Percentiles rank a stretch among this genome's conserved stretches.
These are phyloP conservation scores for Neolamprologus longior DNA, from an alignment of 2,113 vertebrate species.

Conservation along the genomic window DNA sequence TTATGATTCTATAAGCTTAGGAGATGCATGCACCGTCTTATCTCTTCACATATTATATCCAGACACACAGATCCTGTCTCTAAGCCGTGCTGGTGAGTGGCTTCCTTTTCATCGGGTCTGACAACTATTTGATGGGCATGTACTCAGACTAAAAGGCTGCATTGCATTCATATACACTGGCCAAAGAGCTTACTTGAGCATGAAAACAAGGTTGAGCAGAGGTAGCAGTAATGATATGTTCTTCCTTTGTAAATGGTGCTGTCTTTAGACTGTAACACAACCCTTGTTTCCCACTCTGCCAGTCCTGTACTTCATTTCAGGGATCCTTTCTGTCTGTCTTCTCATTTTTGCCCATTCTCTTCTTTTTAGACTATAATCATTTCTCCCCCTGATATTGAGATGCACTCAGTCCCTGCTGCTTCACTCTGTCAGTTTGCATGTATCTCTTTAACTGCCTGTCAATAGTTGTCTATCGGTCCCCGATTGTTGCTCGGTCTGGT, in stretches of 20 bases:
- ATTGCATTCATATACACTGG: slow-evolving; percentile 19
- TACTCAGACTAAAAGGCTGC: slow-evolving; percentile 31
- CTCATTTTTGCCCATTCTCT: slow-evolving; percentile 3
- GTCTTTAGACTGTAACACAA: slow-evolving; percentile 17
- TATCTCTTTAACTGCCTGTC: slow-evolving; percentile 12
- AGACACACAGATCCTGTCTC: slow-evolving; percentile 29
- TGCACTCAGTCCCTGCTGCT: background rate
- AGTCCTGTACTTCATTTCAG: slow-evolving; percentile 22
- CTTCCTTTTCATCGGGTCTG: slow-evolving; percentile 42
- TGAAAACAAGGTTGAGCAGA: slow-evolving; percentile 37
- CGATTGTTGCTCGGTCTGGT: background rate
- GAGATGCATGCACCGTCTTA: slow-evolving; percentile 8
- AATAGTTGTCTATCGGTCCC: background rate
- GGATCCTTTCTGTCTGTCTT: slow-evolving; percentile 12
- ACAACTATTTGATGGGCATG: slow-evolving; percentile 31
- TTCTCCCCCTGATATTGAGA: slow-evolving; percentile 13
- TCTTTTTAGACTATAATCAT: slow-evolving; percentile 26
- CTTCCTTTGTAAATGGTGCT: slow-evolving; percentile 3
- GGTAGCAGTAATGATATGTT: slow-evolving; percentile 39
- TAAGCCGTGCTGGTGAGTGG: slow-evolving; percentile 14
- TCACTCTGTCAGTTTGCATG: background rate
- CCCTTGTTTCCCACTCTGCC: background rate
- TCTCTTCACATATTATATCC: slow-evolving; percentile 4
- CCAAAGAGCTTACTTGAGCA: slow-evolving; percentile 38
- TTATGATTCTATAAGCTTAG: background rate